Evolutionary conservation across 2,113 vertebrate species (phyloP), one percentile per base, ranked within the genome.

Genomic region (Catagonus wagneri): DNA sequence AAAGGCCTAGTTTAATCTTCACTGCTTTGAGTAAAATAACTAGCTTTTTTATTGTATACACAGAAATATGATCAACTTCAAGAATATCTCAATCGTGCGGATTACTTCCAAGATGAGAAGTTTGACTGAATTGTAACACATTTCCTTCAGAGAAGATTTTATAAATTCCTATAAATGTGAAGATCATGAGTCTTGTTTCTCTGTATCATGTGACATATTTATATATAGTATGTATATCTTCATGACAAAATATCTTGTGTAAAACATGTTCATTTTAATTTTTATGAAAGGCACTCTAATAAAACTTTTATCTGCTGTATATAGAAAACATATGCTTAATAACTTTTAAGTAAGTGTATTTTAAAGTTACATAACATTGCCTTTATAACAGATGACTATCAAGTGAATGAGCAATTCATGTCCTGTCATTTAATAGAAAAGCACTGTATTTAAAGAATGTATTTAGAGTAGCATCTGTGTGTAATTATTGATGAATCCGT

Each of bases 41-140:
- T 65, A 74, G n/a, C 32, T 95, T 78, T 96, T 96, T 86, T 97
- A n/a, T 98, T 98, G 92, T 89, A 79, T 96, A 97, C 98, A 84
- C 98, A 99, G 99, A 98, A 98, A 98, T 99, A 99, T 8, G 39
- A 60, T 34, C 71, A 96, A 92, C 98, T 99, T 90, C 84, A 99
- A 98, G 94, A 96, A 14, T 98, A 90, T 90, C 98, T 99, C 95
- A 97, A 98, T 74, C 71, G 79, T 83, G 99, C 99, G 52, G 99
- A 99, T 98, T 98, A 6, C 96, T 99, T 99, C 97, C 99, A 99
- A 97, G 98, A 99, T 88, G 99, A 99, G 97, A 99, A 98, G 95
- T 97, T 98, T 85, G 98, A 98, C 97, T 99, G 95, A 98, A 72
- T 94, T 61, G 20, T 90, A 76, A 60, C 60, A 22, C 0, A 76